Percentiles rank a stretch among this genome's conserved stretches.
phyloP scores from a whole-genome alignment of 2,888 invertebrate species.

The Acronicta leporina region DNA sequence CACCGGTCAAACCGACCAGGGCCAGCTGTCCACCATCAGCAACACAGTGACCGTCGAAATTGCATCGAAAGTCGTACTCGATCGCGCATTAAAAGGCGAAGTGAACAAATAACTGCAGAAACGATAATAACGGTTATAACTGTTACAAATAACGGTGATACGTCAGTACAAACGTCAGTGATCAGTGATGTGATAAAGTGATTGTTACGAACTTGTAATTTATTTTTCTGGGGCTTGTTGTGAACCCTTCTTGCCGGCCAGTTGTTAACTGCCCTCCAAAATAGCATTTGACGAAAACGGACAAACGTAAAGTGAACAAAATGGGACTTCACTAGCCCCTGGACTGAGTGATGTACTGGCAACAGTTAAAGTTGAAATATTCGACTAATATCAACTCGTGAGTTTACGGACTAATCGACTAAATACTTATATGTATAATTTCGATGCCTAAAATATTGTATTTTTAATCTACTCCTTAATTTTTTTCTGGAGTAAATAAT shows the following conservation, averaged over 20 bases:
- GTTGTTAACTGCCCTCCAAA: neutral
- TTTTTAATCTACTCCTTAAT: slow-evolving; percentile 23
- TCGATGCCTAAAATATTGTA: slow-evolving; percentile 26
- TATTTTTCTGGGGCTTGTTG: slow-evolving; percentile 24
- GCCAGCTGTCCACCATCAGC: slow-evolving; percentile 83
- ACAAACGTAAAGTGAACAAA: neutral
- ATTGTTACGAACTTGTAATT: slow-evolving; percentile 48
- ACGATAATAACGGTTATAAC: slow-evolving; percentile 18
- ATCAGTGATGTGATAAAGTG: slow-evolving; percentile 58
- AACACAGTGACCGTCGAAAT: slow-evolving; percentile 86
- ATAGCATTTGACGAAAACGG: neutral
- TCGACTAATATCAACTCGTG: slow-evolving; percentile 16
- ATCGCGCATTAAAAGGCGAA: slow-evolving; percentile 80
- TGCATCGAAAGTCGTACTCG: slow-evolving; percentile 79
- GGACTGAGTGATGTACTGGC: slow-evolving; percentile 17
- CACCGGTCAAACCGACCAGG: slow-evolving; percentile 59
- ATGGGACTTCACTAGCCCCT: slow-evolving; percentile 4
- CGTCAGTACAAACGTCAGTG: slow-evolving; percentile 58
- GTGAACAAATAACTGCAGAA: slow-evolving; percentile 59
- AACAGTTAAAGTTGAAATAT: slow-evolving; percentile 3
- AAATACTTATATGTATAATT: slow-evolving; percentile 34
- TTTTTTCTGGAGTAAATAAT: slow-evolving; percentile 17
- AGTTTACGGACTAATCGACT: slow-evolving; percentile 31
- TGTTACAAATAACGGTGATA: slow-evolving; percentile 38
- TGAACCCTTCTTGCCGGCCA: slow-evolving; percentile 13